Percentiles rank a stretch among this genome's conserved stretches.
These are phyloP conservation scores for Trichopria drosophilae DNA, from an alignment of 2,888 invertebrate species.

Conservation along the genomic window DNA sequence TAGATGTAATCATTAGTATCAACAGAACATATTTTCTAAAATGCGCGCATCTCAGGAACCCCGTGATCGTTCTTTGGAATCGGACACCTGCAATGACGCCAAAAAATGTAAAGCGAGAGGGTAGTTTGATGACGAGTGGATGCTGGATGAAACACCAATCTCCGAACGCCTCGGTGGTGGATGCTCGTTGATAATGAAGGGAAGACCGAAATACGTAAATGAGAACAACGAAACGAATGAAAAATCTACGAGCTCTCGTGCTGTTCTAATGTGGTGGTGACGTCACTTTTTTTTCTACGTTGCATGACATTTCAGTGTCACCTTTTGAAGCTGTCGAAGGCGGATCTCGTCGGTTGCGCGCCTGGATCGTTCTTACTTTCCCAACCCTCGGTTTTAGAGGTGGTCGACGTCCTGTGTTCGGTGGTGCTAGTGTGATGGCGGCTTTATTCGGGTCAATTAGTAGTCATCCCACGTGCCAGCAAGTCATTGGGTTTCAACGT, in stretches of 20 bases:
- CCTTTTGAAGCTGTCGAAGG: slow-evolving; percentile 58
- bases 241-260: no score
- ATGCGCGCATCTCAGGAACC: not conserved
- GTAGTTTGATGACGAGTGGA: no score
- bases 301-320: slow-evolving; percentile 43
- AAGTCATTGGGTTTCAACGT: not conserved
- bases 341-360: slow-evolving; percentile 49
- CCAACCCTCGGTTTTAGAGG: slow-evolving; percentile 55
- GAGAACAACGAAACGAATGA: no score
- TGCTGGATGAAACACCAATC: no score
- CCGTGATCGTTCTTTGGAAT: not conserved
- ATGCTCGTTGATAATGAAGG: slow-evolving; percentile 3
- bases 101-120: no score
- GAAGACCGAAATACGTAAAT: not conserved
- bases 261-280: no score
- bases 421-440: slow-evolving; percentile 55
- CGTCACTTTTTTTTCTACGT: slow-evolving; percentile 24
- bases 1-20: no score
- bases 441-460: slow-evolving; percentile 38
- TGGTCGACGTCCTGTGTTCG: slow-evolving; percentile 55
- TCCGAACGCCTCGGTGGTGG: no score
- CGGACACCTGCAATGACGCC: not conserved
- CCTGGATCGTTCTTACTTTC: slow-evolving; percentile 46
- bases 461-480: slow-evolving; percentile 3
- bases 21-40: no score